Evolutionary conservation across 2,888 invertebrate genomes (phyloP).

Genomic region (Lasioglossum zephyrum): DNA sequence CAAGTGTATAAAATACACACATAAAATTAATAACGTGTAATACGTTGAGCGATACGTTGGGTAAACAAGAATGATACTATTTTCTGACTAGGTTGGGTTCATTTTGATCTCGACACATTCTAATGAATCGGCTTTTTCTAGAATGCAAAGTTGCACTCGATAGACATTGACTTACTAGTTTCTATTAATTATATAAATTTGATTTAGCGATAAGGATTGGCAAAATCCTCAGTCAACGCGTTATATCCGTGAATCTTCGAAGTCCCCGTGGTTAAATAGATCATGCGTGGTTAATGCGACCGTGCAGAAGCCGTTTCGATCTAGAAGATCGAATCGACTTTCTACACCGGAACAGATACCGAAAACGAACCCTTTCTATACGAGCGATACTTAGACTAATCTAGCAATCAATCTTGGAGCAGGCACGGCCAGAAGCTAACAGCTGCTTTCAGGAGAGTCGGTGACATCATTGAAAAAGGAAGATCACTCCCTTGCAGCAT

Average conservation of each 20-base stretch:
- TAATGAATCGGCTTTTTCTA: no score
- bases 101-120: background rate
- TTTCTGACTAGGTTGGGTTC: background rate
- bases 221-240: background rate
- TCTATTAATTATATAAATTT: background rate
- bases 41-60: no score
- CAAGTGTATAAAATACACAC: no score
- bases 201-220: background rate
- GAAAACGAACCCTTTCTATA: slow-evolving; percentile 66
- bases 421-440: slow-evolving; percentile 77
- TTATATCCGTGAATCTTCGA: background rate
- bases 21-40: no score
- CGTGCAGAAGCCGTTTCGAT: slow-evolving; percentile 40
- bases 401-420: slow-evolving; percentile 81
- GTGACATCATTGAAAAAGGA: slow-evolving; percentile 72
- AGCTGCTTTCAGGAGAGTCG: slow-evolving; percentile 74
- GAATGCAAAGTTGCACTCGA: no score
- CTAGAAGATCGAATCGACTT: slow-evolving; percentile 48
- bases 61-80: no score
- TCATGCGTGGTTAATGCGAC: slow-evolving; percentile 22
- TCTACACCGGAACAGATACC: slow-evolving; percentile 42
- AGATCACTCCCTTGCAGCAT: slow-evolving; percentile 78
- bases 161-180: background rate
- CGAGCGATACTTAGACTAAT: slow-evolving; percentile 78
- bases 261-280: background rate